A percentile compares a stretch with the other conserved stretches of the same genome.
Evolutionary conservation across 2,888 invertebrate genomes (phyloP).

Genomic region (Acrobasis repandana): DNA sequence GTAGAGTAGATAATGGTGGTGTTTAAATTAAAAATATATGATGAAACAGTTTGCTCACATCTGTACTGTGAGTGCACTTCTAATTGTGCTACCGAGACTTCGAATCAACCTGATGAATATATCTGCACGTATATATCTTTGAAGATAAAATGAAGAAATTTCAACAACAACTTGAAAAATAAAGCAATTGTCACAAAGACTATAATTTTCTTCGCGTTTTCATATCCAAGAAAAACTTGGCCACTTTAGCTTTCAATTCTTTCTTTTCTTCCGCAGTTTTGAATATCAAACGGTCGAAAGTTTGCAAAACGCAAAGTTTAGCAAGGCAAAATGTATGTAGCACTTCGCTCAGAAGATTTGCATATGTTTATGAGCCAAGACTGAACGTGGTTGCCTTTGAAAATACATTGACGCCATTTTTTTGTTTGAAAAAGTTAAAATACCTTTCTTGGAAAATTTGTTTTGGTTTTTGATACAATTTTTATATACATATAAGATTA

Average conservation of each 20-base stretch:
- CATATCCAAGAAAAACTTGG: conserved; percentile 7
- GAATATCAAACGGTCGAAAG: conserved; percentile 10
- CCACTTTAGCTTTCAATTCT: background rate
- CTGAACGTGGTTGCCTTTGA: background rate
- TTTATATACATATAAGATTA: too few species aligned
- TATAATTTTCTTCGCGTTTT: background rate
- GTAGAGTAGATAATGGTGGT: too few species aligned
- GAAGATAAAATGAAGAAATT: background rate
- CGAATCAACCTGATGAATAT: too few species aligned
- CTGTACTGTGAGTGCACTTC: too few species aligned
- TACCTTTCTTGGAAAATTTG: too few species aligned
- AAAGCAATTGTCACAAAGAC: background rate
- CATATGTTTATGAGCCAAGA: conserved; percentile 9
- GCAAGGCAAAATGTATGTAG: conserved; percentile 4
- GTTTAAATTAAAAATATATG: too few species aligned
- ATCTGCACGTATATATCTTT: too few species aligned
- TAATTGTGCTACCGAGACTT: too few species aligned
- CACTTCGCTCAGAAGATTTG: conserved; percentile 2
- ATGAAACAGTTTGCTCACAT: too few species aligned
- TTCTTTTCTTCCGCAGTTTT: conserved; percentile 9
- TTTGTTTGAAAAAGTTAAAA: background rate
- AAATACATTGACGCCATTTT: background rate
- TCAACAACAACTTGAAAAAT: background rate
- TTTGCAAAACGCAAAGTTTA: conserved; percentile 5
- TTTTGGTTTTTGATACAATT: too few species aligned